These are phyloP conservation scores for Melanostoma mellinum DNA, from an alignment of 2,888 invertebrate genomes.

Conservation along the genomic window DNA sequence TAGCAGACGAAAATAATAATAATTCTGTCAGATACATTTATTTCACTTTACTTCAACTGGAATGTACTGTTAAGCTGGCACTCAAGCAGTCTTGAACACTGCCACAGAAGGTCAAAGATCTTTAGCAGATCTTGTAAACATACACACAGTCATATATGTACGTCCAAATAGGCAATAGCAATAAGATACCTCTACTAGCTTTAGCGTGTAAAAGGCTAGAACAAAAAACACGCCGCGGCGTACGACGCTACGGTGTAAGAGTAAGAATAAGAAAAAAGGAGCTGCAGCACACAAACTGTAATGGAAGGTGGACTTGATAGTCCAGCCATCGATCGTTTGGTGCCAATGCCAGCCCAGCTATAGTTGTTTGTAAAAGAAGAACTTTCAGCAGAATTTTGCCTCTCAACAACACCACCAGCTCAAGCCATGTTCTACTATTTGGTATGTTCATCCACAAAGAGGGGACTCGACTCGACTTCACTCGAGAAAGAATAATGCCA, in stretches of 20 bases:
- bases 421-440: constrained; percentile 32
- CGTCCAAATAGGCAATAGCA: constrained; percentile 36
- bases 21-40: constrained; percentile 57
- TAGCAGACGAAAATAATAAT: constrained; percentile 42
- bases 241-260: neutral
- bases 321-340: constrained; percentile 44
- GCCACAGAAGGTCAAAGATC: constrained; percentile 80
- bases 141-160: constrained; percentile 38
- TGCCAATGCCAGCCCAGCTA: no score
- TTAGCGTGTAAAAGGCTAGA: constrained; percentile 11
- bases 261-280: no score
- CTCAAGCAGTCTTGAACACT: constrained; percentile 44
- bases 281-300: no score
- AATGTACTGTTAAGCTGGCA: constrained; percentile 71
- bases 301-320: constrained; percentile 48
- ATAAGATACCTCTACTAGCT: neutral
- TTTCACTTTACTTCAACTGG: constrained; percentile 50
- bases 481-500: constrained; percentile 25
- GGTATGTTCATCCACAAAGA: constrained; percentile 32
- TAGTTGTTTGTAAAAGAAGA: no score
- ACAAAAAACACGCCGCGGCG: constrained; percentile 47
- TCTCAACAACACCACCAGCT: neutral
- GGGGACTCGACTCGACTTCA: neutral
- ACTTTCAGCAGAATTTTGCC: constrained; percentile 37
- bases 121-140: constrained; percentile 74